Percentiles rank a stretch among this genome's conserved stretches.
phyloP scores from a whole-genome alignment of 2,888 invertebrate genomes.

The Plusia festucae region DNA sequence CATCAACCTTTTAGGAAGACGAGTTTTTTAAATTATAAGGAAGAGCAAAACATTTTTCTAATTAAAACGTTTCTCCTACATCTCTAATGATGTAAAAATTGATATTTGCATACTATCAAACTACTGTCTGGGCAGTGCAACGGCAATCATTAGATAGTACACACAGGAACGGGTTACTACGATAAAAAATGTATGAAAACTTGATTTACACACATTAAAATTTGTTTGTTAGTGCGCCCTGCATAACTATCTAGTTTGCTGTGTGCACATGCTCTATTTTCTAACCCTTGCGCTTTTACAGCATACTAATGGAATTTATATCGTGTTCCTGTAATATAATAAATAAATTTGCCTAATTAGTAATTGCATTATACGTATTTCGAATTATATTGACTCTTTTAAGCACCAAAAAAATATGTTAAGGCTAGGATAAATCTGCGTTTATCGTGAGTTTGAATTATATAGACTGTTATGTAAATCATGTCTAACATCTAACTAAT shows the following conservation, averaged over 20 bases:
- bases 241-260: no score
- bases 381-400: slow-evolving; percentile 42
- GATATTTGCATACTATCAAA: not conserved
- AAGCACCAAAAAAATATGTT: slow-evolving; percentile 57
- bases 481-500: not conserved
- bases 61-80: not conserved
- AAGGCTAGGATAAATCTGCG: slow-evolving; percentile 19
- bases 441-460: slow-evolving; percentile 10
- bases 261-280: slow-evolving; percentile 1
- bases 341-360: slow-evolving; percentile 17
- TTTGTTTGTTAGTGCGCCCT: no score
- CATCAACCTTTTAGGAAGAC: slow-evolving; percentile 82
- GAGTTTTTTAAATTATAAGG: slow-evolving; percentile 56
- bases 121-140: slow-evolving; percentile 8
- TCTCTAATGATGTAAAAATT: not conserved
- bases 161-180: no score
- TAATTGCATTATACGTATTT: slow-evolving; percentile 24
- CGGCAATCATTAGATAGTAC: not conserved
- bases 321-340: slow-evolving; percentile 8
- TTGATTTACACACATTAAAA: no score
- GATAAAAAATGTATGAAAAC: no score
- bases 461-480: slow-evolving; percentile 1
- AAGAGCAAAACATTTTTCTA: slow-evolving; percentile 29
- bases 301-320: slow-evolving; percentile 8
- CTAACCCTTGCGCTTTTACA: not conserved